Evolutionary conservation across 2,797 vertebrate genomes (phyloP).

Genomic region (Acanthurus lineatus): DNA sequence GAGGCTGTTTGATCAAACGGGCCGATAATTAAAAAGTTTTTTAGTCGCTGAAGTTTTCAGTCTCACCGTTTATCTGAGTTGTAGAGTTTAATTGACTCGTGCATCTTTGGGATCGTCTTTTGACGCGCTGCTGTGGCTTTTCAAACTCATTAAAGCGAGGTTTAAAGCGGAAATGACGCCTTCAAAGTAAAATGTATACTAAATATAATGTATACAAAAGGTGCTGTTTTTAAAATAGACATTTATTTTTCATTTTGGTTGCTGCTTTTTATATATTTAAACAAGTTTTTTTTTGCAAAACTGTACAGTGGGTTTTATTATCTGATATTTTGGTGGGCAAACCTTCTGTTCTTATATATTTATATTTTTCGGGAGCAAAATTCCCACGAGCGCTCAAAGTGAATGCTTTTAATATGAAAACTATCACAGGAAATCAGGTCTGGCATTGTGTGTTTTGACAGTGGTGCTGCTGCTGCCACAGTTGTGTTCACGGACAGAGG

Average conservation of each 20-base stretch:
- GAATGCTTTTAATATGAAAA: constrained; percentile 45
- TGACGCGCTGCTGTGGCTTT: neutral
- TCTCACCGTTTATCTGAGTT: neutral
- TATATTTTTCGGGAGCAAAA: too few species aligned
- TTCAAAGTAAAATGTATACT: constrained; percentile 58
- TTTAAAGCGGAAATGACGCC: constrained; percentile 7
- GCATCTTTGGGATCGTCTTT: constrained; percentile 49
- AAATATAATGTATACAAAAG: too few species aligned
- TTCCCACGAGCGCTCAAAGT: accelerated
- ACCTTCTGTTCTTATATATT: too few species aligned
- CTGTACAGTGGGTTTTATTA: too few species aligned
- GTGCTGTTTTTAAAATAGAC: too few species aligned
- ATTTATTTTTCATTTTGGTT: too few species aligned
- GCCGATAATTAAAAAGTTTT: too few species aligned
- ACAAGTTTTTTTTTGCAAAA: too few species aligned
- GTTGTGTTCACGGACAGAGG: constrained; percentile 48
- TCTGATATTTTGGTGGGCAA: too few species aligned
- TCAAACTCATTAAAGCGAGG: accelerated
- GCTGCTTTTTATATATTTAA: too few species aligned
- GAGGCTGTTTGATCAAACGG: too few species aligned
- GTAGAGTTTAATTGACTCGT: neutral
- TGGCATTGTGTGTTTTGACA: neutral
- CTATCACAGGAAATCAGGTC: neutral
- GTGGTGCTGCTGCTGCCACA: constrained; percentile 30
- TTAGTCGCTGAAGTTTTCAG: neutral